These are phyloP conservation scores for Periplaneta americana DNA, from an alignment of 1,140 invertebrate genomes.

Conservation along the genomic window DNA sequence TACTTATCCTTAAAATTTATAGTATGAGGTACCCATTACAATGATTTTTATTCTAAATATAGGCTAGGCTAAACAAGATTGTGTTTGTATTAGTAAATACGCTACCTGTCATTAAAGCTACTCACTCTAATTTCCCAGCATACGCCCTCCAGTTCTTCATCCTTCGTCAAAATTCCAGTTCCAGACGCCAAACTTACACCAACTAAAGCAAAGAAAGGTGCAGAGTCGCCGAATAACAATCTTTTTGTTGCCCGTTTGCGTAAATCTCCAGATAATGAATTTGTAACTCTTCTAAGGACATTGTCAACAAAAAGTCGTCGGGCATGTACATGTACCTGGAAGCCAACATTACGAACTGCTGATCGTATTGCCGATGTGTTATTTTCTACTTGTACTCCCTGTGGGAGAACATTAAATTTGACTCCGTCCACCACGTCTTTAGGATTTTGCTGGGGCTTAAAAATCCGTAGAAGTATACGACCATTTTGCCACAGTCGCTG, in stretches of 20 bases:
- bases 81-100: too few relatives aligned
- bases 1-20: too few relatives aligned
- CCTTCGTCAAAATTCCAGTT: slow-evolving; percentile 66
- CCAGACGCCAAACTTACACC: slow-evolving; percentile 69
- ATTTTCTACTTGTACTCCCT: slow-evolving; percentile 15
- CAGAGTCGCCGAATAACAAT: slow-evolving; percentile 62
- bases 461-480: slow-evolving; percentile 28
- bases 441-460: slow-evolving; percentile 18
- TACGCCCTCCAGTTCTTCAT: slow-evolving; percentile 71
- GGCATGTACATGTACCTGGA: slow-evolving; percentile 50
- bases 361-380: background rate
- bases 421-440: slow-evolving; percentile 19
- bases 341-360: slow-evolving; percentile 22
- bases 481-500: slow-evolving; percentile 50
- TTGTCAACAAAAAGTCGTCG: slow-evolving; percentile 60
- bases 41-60: too few relatives aligned
- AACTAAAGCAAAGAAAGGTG: slow-evolving; percentile 68
- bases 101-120: too few relatives aligned
- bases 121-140: slow-evolving; percentile 71
- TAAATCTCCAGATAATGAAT: slow-evolving; percentile 54
- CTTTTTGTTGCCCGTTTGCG: slow-evolving; percentile 52
- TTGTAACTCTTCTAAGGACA: slow-evolving; percentile 60
- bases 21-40: too few relatives aligned
- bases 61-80: too few relatives aligned
- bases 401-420: slow-evolving; percentile 20